Evolutionary conservation across 2,888 invertebrate genomes (phyloP).

Genomic region (Noctua janthina): DNA sequence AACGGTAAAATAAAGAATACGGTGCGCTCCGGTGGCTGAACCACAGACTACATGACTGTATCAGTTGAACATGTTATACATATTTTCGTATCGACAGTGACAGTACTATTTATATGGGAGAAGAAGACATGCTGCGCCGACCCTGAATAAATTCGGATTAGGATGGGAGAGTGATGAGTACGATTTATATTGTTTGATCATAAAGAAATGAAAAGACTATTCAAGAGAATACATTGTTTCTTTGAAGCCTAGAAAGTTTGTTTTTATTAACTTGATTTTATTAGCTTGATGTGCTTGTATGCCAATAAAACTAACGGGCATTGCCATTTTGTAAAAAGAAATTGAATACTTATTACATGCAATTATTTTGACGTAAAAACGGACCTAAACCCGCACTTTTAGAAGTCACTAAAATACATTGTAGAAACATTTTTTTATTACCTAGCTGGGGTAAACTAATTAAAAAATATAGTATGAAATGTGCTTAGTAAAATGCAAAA

Average conservation of each 20-base stretch:
- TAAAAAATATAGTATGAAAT: not conserved
- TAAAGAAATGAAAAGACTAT: not conserved
- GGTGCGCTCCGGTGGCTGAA: constrained; percentile 45
- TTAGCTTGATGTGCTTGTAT: constrained; percentile 17
- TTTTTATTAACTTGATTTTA: not conserved
- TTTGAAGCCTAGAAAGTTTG: constrained; percentile 8
- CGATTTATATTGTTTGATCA: not conserved
- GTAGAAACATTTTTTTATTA: not conserved
- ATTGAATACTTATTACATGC: not conserved
- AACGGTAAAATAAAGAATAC: constrained; percentile 73
- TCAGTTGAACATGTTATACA: not conserved
- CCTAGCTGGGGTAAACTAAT: not conserved
- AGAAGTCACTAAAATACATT: not conserved
- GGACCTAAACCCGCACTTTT: not conserved
- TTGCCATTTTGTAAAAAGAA: not conserved
- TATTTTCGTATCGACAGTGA: not conserved
- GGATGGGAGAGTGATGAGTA: not conserved
- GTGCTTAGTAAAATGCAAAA: not conserved
- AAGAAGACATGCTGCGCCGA: not conserved
- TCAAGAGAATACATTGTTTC: not conserved
- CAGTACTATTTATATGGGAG: not conserved
- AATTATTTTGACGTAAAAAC: not conserved
- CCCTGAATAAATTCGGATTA: not conserved
- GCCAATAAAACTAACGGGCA: not conserved
- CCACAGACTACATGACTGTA: constrained; percentile 38